A percentile compares a stretch with the other conserved stretches of the same genome.
Evolutionary conservation across 2,888 invertebrate genomes (phyloP).

Genomic region (Tetragnatha montana): DNA sequence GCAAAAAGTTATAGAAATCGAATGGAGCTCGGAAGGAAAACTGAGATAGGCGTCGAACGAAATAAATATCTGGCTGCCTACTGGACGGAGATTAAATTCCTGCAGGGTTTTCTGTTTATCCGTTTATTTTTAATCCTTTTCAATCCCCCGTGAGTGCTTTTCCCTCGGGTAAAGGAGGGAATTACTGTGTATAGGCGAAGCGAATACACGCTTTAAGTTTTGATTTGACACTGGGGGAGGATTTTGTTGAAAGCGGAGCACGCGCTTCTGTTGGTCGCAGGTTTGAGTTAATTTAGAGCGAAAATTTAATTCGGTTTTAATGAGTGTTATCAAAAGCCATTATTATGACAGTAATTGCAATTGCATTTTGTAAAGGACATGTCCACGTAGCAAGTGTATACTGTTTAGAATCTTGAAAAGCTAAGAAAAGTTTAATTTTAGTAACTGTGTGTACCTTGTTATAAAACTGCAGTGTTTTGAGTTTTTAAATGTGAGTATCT

Average conservation of each 20-base stretch:
- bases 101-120: background rate
- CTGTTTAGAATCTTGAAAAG: too few relatives aligned
- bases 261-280: background rate
- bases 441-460: too few relatives aligned
- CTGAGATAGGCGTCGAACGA: background rate
- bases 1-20: background rate
- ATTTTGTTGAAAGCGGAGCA: background rate
- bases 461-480: too few relatives aligned
- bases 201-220: background rate
- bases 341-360: background rate
- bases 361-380: too few relatives aligned
- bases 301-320: background rate
- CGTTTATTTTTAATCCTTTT: background rate
- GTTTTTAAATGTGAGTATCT: too few relatives aligned
- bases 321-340: background rate
- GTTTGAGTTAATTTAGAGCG: too few relatives aligned
- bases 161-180: background rate
- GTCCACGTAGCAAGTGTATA: too few relatives aligned
- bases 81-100: background rate
- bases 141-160: background rate
- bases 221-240: background rate
- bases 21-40: background rate
- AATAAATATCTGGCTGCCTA: background rate
- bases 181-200: too few relatives aligned
- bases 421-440: too few relatives aligned